Evolutionary conservation across 2,888 invertebrate species (phyloP), one percentile per base, ranked within the genome.

Genomic region (Epsilonema sp.): DNA sequence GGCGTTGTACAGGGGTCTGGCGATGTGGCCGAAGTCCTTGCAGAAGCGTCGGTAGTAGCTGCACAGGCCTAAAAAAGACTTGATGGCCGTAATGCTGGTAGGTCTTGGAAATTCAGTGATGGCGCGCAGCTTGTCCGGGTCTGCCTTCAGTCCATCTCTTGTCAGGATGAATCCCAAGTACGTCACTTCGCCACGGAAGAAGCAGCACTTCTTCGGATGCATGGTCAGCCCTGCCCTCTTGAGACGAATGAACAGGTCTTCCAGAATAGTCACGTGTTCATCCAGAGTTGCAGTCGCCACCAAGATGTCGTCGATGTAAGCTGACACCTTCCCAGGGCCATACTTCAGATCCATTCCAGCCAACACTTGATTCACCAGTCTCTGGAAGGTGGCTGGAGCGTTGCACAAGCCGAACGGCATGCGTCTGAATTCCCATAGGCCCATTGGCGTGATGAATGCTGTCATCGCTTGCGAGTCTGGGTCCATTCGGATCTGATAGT

Each of bases 371-470:
- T 31, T 8, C 31, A 31, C 16, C 31, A 31, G 31, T 16, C 31
- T 31, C 16, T 31, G 31, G 16, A 31, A 31, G 16, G 31, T 31
- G 16, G 31, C 31, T 16, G 31, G 31, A 13, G 31, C 31, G 16
- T 31, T 31, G 3, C 47, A 40, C 1, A 60, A 43, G 0, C 56
- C 56, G 48, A 60, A 58, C 2, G 54, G 56, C 53, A 59, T 55
- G 2, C 51, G 47, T 22, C 48, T 52, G 37, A 54, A 60, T 45
- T 59, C 49, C 39, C 51, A 60, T 2, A 53, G 46, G 1, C 55
- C 53, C 16, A 48, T n/a, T n/a, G n/a, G n/a, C n/a, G n/a, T n/a
- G n/a, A n/a, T n/a, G n/a, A n/a, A n/a, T n/a, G n/a, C n/a, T n/a
- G n/a, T n/a, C n/a, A n/a, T n/a, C n/a, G n/a, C n/a, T n/a, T n/a